Conservation (phyloP, 2,113 vertebrate species). For the Trogon surrucura region DNA sequence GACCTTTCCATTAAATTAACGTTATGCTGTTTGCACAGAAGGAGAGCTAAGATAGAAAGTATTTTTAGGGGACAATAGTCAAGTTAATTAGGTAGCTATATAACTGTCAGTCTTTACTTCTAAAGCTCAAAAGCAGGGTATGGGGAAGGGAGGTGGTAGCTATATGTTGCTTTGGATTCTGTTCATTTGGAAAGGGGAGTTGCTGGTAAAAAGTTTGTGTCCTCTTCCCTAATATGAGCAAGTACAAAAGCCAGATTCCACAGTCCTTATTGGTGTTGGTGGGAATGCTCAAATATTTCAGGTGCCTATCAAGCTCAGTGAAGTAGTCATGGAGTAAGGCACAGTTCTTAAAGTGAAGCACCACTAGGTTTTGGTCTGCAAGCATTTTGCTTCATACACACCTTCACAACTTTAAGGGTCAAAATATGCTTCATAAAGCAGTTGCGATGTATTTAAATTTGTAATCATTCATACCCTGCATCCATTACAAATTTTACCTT, state of each 20-base stretch:
- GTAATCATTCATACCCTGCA: not conserved
- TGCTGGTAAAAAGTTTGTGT: not conserved
- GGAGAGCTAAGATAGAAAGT: slow-evolving; percentile 13
- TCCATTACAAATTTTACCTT: not conserved
- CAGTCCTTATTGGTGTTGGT: not conserved
- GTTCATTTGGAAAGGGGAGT: not conserved
- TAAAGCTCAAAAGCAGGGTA: not conserved
- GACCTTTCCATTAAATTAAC: slow-evolving; percentile 59
- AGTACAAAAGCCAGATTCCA: not conserved
- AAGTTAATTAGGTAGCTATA: slow-evolving; percentile 54
- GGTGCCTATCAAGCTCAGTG: not conserved
- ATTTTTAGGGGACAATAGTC: slow-evolving; percentile 30
- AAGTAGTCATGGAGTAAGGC: not conserved
- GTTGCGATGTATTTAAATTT: not conserved
- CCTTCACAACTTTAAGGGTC: not conserved
- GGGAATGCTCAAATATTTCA: not conserved
- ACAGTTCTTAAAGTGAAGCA: not conserved
- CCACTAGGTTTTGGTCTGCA: not conserved
- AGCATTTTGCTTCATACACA: not conserved
- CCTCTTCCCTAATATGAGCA: not conserved
- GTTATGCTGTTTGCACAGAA: slow-evolving; percentile 14
- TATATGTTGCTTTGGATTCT: not conserved
- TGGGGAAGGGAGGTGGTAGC: not conserved
- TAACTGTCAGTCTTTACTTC: slow-evolving; percentile 13
- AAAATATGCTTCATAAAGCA: not conserved